Conservation (phyloP, 2,888 invertebrate genomes). For the Toxonevra muliebris region DNA sequence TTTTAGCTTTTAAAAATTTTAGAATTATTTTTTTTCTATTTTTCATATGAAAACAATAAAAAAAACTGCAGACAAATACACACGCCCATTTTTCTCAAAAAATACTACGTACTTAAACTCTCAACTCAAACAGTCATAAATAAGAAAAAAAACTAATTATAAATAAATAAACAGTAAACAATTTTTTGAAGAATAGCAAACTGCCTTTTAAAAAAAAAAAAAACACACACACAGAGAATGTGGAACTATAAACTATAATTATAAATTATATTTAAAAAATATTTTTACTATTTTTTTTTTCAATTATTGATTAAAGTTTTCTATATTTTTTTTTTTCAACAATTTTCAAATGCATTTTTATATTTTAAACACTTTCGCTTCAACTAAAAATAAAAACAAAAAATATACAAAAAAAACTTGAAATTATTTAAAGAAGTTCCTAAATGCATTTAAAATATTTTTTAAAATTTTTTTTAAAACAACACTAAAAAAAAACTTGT, state of each 20-base stretch:
- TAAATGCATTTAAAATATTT: conserved; percentile 39
- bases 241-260: no score
- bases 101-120: conserved; percentile 26
- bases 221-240: no score
- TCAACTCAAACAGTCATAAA: conserved; percentile 29
- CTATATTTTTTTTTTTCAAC: conserved; percentile 28
- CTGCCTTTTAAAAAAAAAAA: no score
- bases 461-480: no score
- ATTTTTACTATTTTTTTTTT: no score
- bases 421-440: conserved; percentile 38
- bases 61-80: not conserved
- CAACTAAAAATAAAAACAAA: conserved; percentile 12
- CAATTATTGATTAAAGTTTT: no score
- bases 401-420: conserved; percentile 16
- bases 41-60: no score
- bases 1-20: not conserved
- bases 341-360: conserved; percentile 21
- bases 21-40: no score
- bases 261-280: no score
- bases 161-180: conserved; percentile 12
- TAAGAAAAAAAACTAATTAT: conserved; percentile 13
- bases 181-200: not conserved
- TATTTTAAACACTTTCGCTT: conserved; percentile 15
- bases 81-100: conserved; percentile 9
- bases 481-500: no score